Evolutionary conservation across 2,888 invertebrate species (phyloP), one percentile per base, ranked within the genome.

Genomic region (Tipula confusa): DNA sequence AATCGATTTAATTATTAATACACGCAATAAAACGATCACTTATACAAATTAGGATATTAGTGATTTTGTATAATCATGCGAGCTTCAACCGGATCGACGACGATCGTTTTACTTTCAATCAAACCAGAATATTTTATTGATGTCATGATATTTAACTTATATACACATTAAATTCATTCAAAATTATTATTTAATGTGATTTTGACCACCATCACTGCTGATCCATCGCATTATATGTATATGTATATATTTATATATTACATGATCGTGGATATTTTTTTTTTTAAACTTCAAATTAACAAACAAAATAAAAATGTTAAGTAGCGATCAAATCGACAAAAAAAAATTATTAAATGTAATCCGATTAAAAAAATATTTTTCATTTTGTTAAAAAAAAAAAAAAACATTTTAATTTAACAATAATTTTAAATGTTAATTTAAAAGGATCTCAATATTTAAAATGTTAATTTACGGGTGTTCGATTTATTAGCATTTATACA

Each of bases 131-230:
- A 24, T 64, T 1, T 64, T 43, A 43, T 64, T 64, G 18, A 9
- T 64, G 9, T 64, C 48, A 48, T 64, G 64, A 24, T 6, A n/a
- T 64, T 38, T 13, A 38, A 13, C 38, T 31, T n/a, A n/a, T 31
- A 31, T 7, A 43, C 43, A 64, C 24, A 64, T 24, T 9, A 64
- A 24, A 64, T 64, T 64, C 64, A 64, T 64, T 64, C 64, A 18
- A 64, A 64, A 64, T 64, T 64, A 64, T 64, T 64, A 24, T 64
- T 64, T 64, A 64, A 64, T 64, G 64, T 64, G 64, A 64, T 64
- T 64, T 64, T 64, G 64, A 64, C 64, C 64, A 64, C 64, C 64
- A 64, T 64, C 64, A 64, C 64, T n/a, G n/a, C n/a, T 24, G 64
- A 64, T 64, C 24, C 64, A 64, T 24, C 64, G 43, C n/a, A n/a